Conservation (phyloP, 2,888 invertebrate genomes). For the Agonopterix alstromeriana region DNA sequence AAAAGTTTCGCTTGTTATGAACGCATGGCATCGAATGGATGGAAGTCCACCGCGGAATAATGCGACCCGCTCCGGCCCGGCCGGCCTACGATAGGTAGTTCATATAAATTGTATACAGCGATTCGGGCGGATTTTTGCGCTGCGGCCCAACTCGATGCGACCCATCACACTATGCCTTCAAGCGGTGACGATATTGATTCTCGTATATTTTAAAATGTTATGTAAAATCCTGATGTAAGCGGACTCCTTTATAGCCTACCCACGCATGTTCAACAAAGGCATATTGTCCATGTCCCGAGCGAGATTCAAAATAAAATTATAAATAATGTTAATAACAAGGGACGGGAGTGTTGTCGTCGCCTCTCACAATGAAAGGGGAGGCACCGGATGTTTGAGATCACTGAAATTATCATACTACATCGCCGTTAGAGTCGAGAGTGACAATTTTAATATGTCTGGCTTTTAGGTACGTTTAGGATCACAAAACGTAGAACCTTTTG, state of each 20-base stretch:
- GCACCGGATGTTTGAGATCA: slow-evolving; percentile 48
- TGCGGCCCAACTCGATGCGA: too few relatives aligned
- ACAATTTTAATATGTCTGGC: background rate
- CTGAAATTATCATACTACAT: slow-evolving; percentile 51
- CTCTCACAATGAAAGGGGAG: slow-evolving; percentile 36
- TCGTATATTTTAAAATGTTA: too few relatives aligned
- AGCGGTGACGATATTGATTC: too few relatives aligned
- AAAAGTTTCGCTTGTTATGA: too few relatives aligned
- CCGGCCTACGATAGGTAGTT: too few relatives aligned
- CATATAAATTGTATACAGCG: too few relatives aligned
- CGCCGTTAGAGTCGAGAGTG: slow-evolving; percentile 6
- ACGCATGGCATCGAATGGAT: too few relatives aligned
- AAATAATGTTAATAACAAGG: slow-evolving; percentile 38
- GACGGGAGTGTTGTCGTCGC: slow-evolving; percentile 28
- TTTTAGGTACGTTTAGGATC: background rate
- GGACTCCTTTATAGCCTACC: slow-evolving; percentile 21
- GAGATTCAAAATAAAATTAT: slow-evolving; percentile 29
- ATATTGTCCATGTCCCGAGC: slow-evolving; percentile 30
- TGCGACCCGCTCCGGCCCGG: too few relatives aligned
- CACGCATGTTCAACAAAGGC: slow-evolving; percentile 29
- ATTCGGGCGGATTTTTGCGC: too few relatives aligned
- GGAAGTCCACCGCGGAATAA: too few relatives aligned
- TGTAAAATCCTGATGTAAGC: slow-evolving; percentile 9
- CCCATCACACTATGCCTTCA: too few relatives aligned
- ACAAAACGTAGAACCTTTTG: too few relatives aligned